Evolutionary conservation across 2,888 invertebrate species (phyloP).

Genomic region (Cepaea hortensis): DNA sequence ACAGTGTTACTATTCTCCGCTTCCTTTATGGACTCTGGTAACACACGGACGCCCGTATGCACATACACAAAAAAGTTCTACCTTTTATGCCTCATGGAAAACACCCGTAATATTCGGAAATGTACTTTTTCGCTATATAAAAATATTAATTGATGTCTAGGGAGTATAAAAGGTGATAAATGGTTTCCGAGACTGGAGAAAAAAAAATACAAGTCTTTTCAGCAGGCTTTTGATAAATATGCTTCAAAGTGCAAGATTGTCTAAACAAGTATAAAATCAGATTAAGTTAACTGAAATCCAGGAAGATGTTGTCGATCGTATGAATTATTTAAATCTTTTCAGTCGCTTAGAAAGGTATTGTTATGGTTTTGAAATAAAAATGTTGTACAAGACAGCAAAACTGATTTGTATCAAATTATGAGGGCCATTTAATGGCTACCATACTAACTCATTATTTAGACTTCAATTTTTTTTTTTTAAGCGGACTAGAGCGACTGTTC

Average conservation of each 20-base stretch:
- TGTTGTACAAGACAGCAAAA: neutral
- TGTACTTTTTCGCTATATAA: neutral
- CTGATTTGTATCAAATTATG: constrained; percentile 21
- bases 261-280: neutral
- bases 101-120: constrained; percentile 16
- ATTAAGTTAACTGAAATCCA: neutral
- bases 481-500: neutral
- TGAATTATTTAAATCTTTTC: constrained; percentile 14
- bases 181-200: neutral
- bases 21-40: neutral
- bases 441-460: neutral
- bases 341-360: neutral
- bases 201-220: neutral
- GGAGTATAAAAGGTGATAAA: neutral
- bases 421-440: neutral
- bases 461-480: neutral
- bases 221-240: neutral
- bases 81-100: neutral
- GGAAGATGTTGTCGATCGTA: neutral
- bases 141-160: neutral
- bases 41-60: no score
- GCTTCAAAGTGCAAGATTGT: neutral
- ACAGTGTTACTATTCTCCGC: neutral
- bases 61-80: neutral
- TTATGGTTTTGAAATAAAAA: neutral